Percentiles rank a stretch among this genome's conserved stretches.
phyloP scores from a whole-genome alignment of 2,888 invertebrate genomes.

The Beris morrisii region DNA sequence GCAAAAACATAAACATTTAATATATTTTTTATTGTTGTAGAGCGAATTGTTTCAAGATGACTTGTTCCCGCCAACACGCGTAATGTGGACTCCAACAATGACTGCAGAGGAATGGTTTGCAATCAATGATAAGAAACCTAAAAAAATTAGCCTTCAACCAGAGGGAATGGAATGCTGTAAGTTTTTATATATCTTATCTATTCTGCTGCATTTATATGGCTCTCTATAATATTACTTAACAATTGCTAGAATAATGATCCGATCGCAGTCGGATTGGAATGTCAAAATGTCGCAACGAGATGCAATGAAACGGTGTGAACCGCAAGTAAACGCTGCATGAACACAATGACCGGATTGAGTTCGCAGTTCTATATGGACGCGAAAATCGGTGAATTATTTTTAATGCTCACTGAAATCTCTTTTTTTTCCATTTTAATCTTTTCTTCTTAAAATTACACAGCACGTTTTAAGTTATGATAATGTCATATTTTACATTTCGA shows the following conservation, averaged over 20 bases:
- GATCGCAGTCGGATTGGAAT: slow-evolving; percentile 9
- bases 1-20: slow-evolving; percentile 19
- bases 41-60: slow-evolving; percentile 97
- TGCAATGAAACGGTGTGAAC: too few relatives aligned
- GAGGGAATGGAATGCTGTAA: slow-evolving; percentile 84
- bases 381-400: too few relatives aligned
- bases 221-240: neutral
- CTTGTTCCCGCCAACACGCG: slow-evolving; percentile 88
- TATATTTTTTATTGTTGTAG: slow-evolving; percentile 56
- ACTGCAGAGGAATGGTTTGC: slow-evolving; percentile 78
- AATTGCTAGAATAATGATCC: slow-evolving; percentile 34
- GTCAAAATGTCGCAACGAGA: too few relatives aligned
- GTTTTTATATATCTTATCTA: slow-evolving; percentile 46
- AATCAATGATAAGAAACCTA: slow-evolving; percentile 64
- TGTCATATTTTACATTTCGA: too few relatives aligned
- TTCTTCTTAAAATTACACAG: too few relatives aligned
- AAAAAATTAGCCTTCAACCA: slow-evolving; percentile 76
- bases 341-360: too few relatives aligned
- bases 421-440: too few relatives aligned
- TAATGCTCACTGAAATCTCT: too few relatives aligned
- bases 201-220: too few relatives aligned
- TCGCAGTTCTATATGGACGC: too few relatives aligned
- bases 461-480: too few relatives aligned
- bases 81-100: slow-evolving; percentile 81
- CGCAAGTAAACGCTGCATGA: too few relatives aligned